Evolutionary conservation across 2,888 invertebrate genomes (phyloP).

Genomic region (Trichopria drosophilae): DNA sequence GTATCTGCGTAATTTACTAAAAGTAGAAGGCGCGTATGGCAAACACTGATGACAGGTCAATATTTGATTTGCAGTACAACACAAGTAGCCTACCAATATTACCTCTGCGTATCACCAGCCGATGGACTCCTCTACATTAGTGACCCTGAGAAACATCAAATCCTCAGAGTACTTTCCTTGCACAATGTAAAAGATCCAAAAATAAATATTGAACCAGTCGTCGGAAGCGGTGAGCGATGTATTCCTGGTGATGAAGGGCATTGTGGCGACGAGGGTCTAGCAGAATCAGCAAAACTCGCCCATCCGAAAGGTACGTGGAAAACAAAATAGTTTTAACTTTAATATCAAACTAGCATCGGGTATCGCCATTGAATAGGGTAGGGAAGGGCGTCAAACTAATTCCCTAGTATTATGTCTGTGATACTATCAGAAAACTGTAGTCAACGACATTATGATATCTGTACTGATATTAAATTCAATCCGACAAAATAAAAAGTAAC

Average conservation of each 20-base stretch:
- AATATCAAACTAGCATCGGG: no score
- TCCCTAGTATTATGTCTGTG: no score
- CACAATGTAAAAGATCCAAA: constrained; percentile 82
- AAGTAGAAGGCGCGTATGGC: no score
- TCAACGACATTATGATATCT: no score
- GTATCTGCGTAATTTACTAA: no score
- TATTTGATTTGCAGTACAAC: constrained; percentile 84
- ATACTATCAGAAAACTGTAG: no score
- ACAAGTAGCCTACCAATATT: constrained; percentile 96
- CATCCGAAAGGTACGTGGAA: constrained; percentile 84
- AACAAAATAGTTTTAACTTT: neutral
- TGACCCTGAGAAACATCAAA: constrained; percentile 91
- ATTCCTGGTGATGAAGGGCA: constrained; percentile 90
- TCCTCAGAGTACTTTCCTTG: constrained; percentile 74
- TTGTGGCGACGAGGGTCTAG: constrained; percentile 94
- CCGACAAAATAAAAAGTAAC: no score
- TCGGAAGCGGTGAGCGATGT: constrained; percentile 91
- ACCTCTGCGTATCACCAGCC: constrained; percentile 92
- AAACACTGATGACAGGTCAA: no score
- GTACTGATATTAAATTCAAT: no score
- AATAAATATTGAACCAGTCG: constrained; percentile 81
- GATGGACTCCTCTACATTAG: constrained; percentile 96
- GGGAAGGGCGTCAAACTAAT: no score
- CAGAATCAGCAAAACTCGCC: constrained; percentile 85
- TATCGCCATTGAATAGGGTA: no score